phyloP scores from a whole-genome alignment of 2,888 invertebrate genomes.

The Lacanobia wlatinum region DNA sequence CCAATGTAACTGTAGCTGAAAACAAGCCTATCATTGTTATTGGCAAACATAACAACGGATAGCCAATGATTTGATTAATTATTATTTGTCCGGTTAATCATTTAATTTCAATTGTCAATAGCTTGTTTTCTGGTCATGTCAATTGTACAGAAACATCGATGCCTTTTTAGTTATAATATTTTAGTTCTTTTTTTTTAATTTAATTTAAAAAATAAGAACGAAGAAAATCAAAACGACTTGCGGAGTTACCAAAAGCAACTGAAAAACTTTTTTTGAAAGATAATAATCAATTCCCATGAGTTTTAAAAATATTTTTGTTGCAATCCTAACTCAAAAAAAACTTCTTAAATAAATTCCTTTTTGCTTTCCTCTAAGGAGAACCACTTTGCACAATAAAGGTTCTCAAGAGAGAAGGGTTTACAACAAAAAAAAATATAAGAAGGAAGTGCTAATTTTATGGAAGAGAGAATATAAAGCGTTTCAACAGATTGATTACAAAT shows the following conservation, averaged over 20 bases:
- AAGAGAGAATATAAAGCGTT: neutral
- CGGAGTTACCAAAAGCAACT: too few relatives aligned
- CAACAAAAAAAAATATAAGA: neutral
- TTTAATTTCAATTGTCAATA: neutral
- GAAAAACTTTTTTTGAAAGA: neutral
- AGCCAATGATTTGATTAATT: conserved; percentile 12
- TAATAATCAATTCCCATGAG: conserved; percentile 8
- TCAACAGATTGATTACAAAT: neutral
- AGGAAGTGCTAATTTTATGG: neutral
- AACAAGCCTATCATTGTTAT: conserved; percentile 19
- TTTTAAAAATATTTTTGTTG: conserved; percentile 18
- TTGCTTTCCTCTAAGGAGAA: neutral
- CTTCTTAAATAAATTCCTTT: conserved; percentile 21
- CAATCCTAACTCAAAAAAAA: conserved; percentile 21
- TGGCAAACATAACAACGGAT: conserved; percentile 19
- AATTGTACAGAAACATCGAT: neutral
- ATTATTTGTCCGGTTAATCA: conserved; percentile 5
- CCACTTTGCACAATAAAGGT: conserved; percentile 8
- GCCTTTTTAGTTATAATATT: too few relatives aligned
- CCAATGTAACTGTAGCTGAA: conserved; percentile 17
- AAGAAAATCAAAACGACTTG: conserved; percentile 18
- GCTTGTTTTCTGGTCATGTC: neutral
- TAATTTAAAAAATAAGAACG: too few relatives aligned
- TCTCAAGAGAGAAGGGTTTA: neutral
- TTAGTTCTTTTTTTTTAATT: too few relatives aligned